Base-by-base conservation (phyloP, 2,113 vertebrate genomes). In the Colinus virginianus region DNA sequence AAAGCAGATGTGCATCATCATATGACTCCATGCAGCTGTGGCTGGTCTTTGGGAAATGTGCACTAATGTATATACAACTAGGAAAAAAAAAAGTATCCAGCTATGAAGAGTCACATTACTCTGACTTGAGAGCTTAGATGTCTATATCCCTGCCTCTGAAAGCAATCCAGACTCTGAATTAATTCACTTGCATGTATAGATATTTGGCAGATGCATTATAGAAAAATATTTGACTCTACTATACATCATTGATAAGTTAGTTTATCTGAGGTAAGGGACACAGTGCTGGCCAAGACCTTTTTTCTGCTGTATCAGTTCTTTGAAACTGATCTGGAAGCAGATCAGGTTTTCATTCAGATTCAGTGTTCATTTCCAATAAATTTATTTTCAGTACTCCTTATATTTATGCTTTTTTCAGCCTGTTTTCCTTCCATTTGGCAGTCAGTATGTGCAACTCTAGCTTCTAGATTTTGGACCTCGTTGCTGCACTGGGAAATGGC, bases 401-500 rank as follows among this genome's bases (percentile, higher is more conserved):
- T 77, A 75, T 85, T 93, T 88, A 56, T 87, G 46, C 56, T 77
- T 79, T 72, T 82, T 94, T 74, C 76, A 90, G 56, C 40, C 91
- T 81, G 20, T 94, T 92, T 89, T 80, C 79, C 58, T 91, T 94
- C 82, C 82, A 95, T 83, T 90, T 94, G 94, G 91, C 94, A 95
- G 87, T 48, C 61, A 72, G 45, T 36, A 45, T 45, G 58, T 70
- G 68, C 85, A 94, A 93, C 78, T 62, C 19, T 95, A 92, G 61
- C 84, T 90, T 55, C 40, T 91, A 94, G 64, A 48, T 87, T 51
- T 91, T 95, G 89, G 95, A 90, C 30, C 48, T 80, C 13, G 7
- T 80, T 83, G 46, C 68, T 80, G 68, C 64, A 90, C 51, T 62
- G 88, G 76, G 87, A 95, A 68, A 45, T 78, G 69, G 43, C 61